Evolutionary conservation across 1,140 invertebrate species (phyloP).

Genomic region (Dendrolimus punctatus): DNA sequence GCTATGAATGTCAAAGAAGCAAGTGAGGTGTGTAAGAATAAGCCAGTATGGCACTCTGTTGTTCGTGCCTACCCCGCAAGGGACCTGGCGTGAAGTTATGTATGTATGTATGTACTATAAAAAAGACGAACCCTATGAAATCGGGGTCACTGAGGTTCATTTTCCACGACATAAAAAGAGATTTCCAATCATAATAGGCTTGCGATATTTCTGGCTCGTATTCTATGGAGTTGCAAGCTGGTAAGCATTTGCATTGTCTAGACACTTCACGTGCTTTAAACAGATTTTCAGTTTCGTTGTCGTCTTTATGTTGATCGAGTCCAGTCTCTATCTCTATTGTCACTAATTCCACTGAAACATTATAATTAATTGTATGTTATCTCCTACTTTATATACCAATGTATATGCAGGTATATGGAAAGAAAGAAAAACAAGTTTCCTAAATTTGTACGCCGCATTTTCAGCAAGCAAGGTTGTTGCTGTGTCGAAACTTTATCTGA

Average conservation of each 20-base stretch:
- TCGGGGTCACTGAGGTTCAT: conserved; percentile 22
- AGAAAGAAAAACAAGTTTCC: too few relatives aligned
- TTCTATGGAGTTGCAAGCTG: conserved; percentile 77
- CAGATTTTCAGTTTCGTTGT: conserved; percentile 34
- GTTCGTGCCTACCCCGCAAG: too few relatives aligned
- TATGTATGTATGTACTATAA: too few relatives aligned
- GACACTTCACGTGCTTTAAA: conserved; percentile 42
- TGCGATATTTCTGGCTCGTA: conserved; percentile 80
- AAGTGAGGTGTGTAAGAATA: too few relatives aligned
- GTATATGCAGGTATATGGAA: too few relatives aligned
- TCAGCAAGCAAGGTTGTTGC: too few relatives aligned
- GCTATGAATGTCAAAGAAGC: too few relatives aligned
- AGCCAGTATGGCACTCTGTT: too few relatives aligned
- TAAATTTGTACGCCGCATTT: too few relatives aligned
- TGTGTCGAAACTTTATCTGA: too few relatives aligned
- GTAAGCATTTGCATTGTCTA: conserved; percentile 76
- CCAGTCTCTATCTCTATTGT: conserved; percentile 68
- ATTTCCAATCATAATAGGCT: conserved; percentile 74
- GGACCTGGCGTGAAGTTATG: too few relatives aligned
- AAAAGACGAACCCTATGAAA: conserved; percentile 28
- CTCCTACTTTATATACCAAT: too few relatives aligned
- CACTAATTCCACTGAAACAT: conserved; percentile 71
- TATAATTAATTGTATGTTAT: neutral
- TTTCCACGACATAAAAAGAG: conserved; percentile 64
- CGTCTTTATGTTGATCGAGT: conserved; percentile 17